Percentiles rank a stretch among this genome's conserved stretches.
Evolutionary conservation across 2,888 invertebrate genomes (phyloP).

Genomic region (Himalopsyche tibetana): DNA sequence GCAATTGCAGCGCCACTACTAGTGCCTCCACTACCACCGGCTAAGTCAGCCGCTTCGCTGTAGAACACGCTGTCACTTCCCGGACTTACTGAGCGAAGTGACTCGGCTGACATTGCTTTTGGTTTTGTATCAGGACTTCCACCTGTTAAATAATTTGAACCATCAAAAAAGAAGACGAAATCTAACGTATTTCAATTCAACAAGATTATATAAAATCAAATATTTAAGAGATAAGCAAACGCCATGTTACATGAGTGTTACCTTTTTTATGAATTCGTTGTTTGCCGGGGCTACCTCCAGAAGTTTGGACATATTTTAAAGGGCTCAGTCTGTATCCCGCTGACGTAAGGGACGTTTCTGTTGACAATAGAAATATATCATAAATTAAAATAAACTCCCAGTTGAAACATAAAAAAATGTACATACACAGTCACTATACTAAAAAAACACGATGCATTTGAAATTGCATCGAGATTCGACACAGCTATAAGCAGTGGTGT

Average conservation of each 20-base stretch:
- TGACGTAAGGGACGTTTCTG: constrained; percentile 71
- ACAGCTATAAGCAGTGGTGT: too few relatives aligned
- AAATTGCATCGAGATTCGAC: too few relatives aligned
- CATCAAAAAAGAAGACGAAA: not conserved
- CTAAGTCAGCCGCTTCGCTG: constrained; percentile 84
- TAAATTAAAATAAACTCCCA: too few relatives aligned
- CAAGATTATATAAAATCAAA: not conserved
- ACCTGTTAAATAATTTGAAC: constrained; percentile 11
- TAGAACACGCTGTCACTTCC: constrained; percentile 95
- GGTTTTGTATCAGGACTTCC: constrained; percentile 76
- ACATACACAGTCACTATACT: too few relatives aligned
- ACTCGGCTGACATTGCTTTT: constrained; percentile 91
- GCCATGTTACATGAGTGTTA: not conserved
- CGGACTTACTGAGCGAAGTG: constrained; percentile 91
- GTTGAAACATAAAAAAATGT: too few relatives aligned
- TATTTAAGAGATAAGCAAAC: too few relatives aligned
- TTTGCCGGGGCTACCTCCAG: constrained; percentile 77
- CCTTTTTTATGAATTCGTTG: constrained; percentile 71
- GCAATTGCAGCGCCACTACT: constrained; percentile 74
- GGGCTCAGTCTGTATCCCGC: constrained; percentile 76
- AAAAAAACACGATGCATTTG: too few relatives aligned
- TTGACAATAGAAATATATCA: not conserved
- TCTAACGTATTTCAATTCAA: not conserved
- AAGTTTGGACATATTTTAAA: constrained; percentile 73
- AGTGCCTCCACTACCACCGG: constrained; percentile 71